These are phyloP conservation scores for Corvus hawaiiensis DNA, from an alignment of 2,113 vertebrate species.

Conservation along the genomic window DNA sequence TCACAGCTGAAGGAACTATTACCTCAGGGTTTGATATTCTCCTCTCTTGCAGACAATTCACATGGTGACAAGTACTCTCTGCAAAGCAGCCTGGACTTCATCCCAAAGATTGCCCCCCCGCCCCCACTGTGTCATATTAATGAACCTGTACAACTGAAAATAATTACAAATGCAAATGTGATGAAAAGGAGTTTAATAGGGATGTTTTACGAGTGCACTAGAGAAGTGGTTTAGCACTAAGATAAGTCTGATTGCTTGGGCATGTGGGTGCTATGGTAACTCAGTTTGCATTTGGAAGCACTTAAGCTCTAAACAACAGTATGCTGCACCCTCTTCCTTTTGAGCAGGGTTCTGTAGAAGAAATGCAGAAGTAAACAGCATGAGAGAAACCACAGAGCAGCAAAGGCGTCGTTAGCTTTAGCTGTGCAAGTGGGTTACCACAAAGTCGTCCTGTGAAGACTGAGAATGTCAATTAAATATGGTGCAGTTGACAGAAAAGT, in stretches of 20 bases:
- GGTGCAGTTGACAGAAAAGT: not conserved
- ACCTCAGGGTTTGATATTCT: not conserved
- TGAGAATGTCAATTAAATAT: not conserved
- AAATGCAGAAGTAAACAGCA: constrained; percentile 69
- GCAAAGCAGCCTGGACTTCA: not conserved
- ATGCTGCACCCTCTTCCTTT: constrained; percentile 76
- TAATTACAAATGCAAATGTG: constrained; percentile 19
- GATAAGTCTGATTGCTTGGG: constrained; percentile 66
- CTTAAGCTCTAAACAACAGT: constrained; percentile 63
- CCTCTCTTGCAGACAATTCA: not conserved
- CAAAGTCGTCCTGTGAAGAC: not conserved
- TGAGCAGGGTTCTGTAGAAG: constrained; percentile 53
- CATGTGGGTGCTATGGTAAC: constrained; percentile 76
- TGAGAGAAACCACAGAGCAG: constrained; percentile 69
- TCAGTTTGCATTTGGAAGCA: constrained; percentile 69
- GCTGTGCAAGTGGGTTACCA: not conserved
- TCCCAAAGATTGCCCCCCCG: not conserved
- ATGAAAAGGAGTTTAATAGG: not conserved
- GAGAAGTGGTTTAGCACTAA: constrained; percentile 83
- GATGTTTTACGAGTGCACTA: constrained; percentile 9
- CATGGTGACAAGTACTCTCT: not conserved
- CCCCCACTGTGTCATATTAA: not conserved
- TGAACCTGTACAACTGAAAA: not conserved
- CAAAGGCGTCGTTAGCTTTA: constrained; percentile 9
- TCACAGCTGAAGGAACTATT: not conserved